Evolutionary conservation across 2,888 invertebrate species (phyloP).

Genomic region (Harpalus rufipes): DNA sequence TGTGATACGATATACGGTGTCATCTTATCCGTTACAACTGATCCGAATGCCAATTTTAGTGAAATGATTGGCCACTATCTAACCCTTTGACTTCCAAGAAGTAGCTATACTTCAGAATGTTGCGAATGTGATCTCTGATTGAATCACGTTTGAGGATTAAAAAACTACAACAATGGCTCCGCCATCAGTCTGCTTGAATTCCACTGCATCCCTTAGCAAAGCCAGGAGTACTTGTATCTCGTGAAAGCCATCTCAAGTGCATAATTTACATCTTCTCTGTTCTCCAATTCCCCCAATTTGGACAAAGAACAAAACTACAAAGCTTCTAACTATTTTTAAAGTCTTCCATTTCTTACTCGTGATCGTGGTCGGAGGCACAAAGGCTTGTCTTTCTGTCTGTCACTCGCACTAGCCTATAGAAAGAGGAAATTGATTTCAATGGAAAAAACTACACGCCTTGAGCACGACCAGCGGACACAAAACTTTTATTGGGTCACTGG

Average conservation of each 20-base stretch:
- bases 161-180: not conserved
- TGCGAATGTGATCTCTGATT: not conserved
- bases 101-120: too few relatives aligned
- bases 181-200: not conserved
- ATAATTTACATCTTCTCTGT: not conserved
- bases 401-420: conserved; percentile 36
- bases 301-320: conserved; percentile 23
- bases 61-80: too few relatives aligned
- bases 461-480: conserved; percentile 16
- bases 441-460: conserved; percentile 37
- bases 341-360: conserved; percentile 16
- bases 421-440: conserved; percentile 49
- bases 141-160: not conserved
- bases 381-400: conserved; percentile 43
- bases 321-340: conserved; percentile 32
- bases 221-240: not conserved
- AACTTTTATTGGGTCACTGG: conserved; percentile 27
- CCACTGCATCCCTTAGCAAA: not conserved
- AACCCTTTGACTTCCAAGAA: too few relatives aligned
- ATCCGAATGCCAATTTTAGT: too few relatives aligned
- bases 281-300: conserved; percentile 13
- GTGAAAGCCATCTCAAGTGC: conserved; percentile 1
- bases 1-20: too few relatives aligned
- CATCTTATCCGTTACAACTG: too few relatives aligned
- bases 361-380: conserved; percentile 5